Evolutionary conservation across 2,113 vertebrate genomes (phyloP).

Genomic region (Macrotus californicus): DNA sequence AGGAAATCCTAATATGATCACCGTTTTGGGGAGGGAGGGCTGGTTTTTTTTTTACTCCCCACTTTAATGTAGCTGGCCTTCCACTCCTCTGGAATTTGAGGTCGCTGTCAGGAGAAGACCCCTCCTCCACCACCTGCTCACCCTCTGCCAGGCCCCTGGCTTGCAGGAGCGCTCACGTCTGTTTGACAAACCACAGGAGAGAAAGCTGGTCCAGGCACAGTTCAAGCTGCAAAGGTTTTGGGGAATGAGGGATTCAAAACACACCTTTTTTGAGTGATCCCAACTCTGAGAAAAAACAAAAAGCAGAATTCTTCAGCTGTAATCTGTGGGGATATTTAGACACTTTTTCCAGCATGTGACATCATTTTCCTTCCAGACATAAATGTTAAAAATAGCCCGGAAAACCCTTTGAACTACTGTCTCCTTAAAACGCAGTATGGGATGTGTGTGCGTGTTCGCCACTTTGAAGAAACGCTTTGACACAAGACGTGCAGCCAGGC

Average conservation of each 20-base stretch:
- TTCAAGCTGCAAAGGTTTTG: not conserved
- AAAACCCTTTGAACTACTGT: conserved; percentile 39
- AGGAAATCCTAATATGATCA: not conserved
- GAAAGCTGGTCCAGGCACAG: not conserved
- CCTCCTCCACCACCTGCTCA: not conserved
- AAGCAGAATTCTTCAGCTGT: not conserved
- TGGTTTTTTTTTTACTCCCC: not conserved
- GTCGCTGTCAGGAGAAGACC: not conserved
- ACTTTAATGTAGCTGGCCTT: not conserved
- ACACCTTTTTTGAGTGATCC: conserved; percentile 1
- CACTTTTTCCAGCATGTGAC: not conserved
- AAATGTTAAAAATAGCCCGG: conserved; percentile 2
- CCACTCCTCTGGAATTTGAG: not conserved
- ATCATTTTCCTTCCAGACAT: conserved; percentile 47
- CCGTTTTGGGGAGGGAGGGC: fast-evolving
- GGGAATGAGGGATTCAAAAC: not conserved
- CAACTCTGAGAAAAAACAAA: conserved; percentile 20
- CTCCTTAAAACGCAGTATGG: conserved; percentile 14
- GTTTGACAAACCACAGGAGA: not conserved
- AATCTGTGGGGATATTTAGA: conserved; percentile 15
- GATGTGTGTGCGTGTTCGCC: conserved; percentile 8
- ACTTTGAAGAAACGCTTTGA: conserved; percentile 20
- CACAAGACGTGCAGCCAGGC: not conserved
- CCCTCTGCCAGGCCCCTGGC: not conserved
- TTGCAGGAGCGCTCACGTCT: not conserved